Conservation (phyloP, 2,888 invertebrate genomes). For the Siphlonurus alternatus region DNA sequence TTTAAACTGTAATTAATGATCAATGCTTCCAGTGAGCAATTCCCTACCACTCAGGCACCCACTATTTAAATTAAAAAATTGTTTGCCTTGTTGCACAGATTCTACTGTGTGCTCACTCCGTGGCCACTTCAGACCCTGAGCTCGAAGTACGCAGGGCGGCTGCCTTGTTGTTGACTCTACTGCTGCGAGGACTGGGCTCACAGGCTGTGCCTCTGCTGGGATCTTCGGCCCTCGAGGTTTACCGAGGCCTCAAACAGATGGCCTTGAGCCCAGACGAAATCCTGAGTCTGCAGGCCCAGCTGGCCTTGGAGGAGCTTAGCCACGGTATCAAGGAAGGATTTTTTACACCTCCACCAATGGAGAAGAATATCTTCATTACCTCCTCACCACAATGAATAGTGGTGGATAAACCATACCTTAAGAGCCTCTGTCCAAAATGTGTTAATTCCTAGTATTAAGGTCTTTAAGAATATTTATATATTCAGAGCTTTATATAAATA, state of each 20-base stretch:
- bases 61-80: too few relatives aligned
- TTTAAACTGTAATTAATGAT: background rate
- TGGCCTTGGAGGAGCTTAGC: background rate
- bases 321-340: background rate
- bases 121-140: constrained; percentile 51
- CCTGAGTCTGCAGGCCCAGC: background rate
- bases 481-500: too few relatives aligned
- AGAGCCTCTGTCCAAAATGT: too few relatives aligned
- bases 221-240: background rate
- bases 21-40: too few relatives aligned
- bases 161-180: constrained; percentile 52
- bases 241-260: background rate
- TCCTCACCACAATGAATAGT: background rate
- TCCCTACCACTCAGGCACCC: too few relatives aligned
- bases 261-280: background rate
- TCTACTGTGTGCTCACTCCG: constrained; percentile 46
- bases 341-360: background rate
- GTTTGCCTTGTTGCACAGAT: too few relatives aligned
- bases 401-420: too few relatives aligned
- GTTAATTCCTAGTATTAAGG: too few relatives aligned
- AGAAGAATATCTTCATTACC: background rate
- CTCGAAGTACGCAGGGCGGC: constrained; percentile 62
- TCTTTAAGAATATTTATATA: too few relatives aligned
- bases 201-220: background rate
- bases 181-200: constrained; percentile 52